Percentiles rank a stretch among this genome's conserved stretches.
These are phyloP conservation scores for Astyanax mexicanus DNA, from an alignment of 2,797 vertebrate species.

Conservation along the genomic window DNA sequence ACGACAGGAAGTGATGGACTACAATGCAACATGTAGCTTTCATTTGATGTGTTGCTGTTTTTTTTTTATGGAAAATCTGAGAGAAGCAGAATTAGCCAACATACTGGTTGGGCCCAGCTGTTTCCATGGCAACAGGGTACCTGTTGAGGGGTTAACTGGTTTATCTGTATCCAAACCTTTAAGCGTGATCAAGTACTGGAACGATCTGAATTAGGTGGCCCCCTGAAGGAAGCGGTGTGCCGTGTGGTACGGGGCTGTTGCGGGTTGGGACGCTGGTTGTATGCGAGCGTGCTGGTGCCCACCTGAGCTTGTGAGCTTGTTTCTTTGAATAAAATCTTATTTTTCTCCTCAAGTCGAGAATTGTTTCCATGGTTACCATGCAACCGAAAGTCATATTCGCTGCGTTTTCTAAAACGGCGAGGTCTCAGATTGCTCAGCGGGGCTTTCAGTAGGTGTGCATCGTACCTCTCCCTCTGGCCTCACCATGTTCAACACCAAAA, in stretches of 20 bases:
- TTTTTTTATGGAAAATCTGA: conserved; percentile 42
- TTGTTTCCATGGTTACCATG: conserved; percentile 65
- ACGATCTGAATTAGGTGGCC: conserved; percentile 17
- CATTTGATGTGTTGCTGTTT: conserved; percentile 43
- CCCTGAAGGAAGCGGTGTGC: background rate
- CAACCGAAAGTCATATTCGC: conserved; percentile 56
- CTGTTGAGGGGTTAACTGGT: conserved; percentile 73
- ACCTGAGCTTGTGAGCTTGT: conserved; percentile 4
- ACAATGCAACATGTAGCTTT: conserved; percentile 12
- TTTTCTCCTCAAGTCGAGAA: conserved; percentile 51
- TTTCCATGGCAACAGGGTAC: conserved; percentile 77
- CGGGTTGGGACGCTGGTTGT: conserved; percentile 11
- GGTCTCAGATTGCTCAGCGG: conserved; percentile 53
- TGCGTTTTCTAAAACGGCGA: conserved; percentile 57
- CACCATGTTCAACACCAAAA: conserved; percentile 36
- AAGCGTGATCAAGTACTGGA: conserved; percentile 7
- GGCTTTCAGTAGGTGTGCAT: conserved; percentile 42
- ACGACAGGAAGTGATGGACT: conserved; percentile 9
- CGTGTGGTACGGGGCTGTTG: conserved; percentile 31
- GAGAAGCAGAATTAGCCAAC: conserved; percentile 42
- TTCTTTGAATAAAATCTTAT: conserved; percentile 43
- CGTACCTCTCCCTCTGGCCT: conserved; percentile 47
- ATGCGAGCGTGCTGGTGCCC: background rate
- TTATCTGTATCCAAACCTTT: conserved; percentile 31
- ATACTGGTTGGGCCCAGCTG: conserved; percentile 63